phyloP scores from a whole-genome alignment of 2,888 invertebrate genomes.

The Cosmia pyralina region DNA sequence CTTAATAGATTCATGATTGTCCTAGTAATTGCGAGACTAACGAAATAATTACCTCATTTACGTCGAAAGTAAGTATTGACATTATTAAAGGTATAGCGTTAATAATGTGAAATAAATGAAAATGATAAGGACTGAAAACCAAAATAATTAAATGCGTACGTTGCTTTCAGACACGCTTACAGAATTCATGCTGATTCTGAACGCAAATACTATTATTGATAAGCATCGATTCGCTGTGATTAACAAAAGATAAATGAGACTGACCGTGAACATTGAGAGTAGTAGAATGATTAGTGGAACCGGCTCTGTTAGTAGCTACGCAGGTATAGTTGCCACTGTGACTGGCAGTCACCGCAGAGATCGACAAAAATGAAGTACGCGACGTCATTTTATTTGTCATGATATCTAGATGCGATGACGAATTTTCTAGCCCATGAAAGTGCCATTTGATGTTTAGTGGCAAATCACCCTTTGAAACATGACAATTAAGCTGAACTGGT shows the following conservation, averaged over 20 bases:
- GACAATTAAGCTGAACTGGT: slow-evolving; percentile 92
- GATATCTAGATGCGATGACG: slow-evolving; percentile 90
- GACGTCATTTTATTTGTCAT: slow-evolving; percentile 92
- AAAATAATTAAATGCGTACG: slow-evolving; percentile 75
- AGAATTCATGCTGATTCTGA: slow-evolving; percentile 85
- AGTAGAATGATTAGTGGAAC: slow-evolving; percentile 92
- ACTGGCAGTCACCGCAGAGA: slow-evolving; percentile 92
- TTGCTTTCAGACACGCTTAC: slow-evolving; percentile 74
- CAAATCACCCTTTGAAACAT: slow-evolving; percentile 93
- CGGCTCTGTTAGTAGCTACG: slow-evolving; percentile 93
- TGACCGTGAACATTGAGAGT: slow-evolving; percentile 90
- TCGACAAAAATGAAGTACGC: slow-evolving; percentile 93
- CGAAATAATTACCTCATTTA: not conserved
- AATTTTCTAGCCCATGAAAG: slow-evolving; percentile 92
- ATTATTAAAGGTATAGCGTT: not conserved
- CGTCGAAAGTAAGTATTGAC: not conserved
- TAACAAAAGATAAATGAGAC: slow-evolving; percentile 74
- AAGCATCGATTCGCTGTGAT: slow-evolving; percentile 74
- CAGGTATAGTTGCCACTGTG: slow-evolving; percentile 95
- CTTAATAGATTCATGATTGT: slow-evolving; percentile 86
- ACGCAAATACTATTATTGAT: slow-evolving; percentile 68
- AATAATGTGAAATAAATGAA: slow-evolving; percentile 54
- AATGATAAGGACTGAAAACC: slow-evolving; percentile 53
- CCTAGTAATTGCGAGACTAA: slow-evolving; percentile 64
- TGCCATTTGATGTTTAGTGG: slow-evolving; percentile 94